Conservation (phyloP, 2,797 vertebrate genomes). For the Chelonia mydas region DNA sequence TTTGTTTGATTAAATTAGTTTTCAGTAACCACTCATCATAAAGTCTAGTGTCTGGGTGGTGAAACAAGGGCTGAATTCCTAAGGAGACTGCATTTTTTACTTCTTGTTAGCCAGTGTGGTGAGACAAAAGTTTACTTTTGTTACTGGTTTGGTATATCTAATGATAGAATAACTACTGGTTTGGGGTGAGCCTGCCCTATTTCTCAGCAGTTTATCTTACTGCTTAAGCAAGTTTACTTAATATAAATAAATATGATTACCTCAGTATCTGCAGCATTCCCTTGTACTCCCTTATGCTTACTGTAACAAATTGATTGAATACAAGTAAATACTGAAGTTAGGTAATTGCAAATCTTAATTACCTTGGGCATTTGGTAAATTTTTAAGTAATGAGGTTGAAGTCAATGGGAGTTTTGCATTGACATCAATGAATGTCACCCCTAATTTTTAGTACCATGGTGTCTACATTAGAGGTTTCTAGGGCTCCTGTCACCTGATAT, state of each 20-base stretch:
- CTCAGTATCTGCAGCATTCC: neutral
- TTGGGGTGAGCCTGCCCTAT: too few species aligned
- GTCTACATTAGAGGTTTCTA: neutral
- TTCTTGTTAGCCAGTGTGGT: too few species aligned
- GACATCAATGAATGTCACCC: neutral
- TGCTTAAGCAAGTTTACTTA: neutral
- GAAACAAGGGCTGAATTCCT: too few species aligned
- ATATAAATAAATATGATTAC: neutral
- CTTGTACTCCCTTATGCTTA: neutral
- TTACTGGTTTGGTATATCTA: too few species aligned
- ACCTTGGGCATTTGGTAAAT: neutral
- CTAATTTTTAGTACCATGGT: neutral
- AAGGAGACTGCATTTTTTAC: too few species aligned
- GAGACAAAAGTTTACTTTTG: too few species aligned
- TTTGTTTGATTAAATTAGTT: too few species aligned
- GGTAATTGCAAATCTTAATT: neutral
- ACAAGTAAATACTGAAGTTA: neutral
- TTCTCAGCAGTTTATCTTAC: too few species aligned
- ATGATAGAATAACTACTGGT: too few species aligned
- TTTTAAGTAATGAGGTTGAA: neutral
- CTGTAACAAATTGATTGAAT: neutral
- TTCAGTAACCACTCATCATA: too few species aligned
- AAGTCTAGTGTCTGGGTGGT: too few species aligned
- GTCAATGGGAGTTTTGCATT: neutral
- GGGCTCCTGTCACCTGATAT: neutral